phyloP scores from a whole-genome alignment of 64 coral and sea anemone species.

The Stichodactyla mertensii region DNA sequence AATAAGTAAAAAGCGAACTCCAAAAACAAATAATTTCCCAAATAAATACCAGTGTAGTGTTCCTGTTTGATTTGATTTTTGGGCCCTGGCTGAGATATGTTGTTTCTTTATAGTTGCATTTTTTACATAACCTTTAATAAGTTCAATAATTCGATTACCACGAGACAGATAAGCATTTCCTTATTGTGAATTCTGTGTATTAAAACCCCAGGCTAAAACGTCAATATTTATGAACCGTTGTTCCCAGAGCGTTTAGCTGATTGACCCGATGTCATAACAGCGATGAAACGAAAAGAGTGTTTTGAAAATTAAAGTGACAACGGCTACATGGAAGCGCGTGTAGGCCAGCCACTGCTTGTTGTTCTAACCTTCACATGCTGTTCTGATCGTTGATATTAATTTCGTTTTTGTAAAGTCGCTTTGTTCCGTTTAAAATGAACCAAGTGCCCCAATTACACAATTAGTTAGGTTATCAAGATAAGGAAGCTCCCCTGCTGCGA shows the following conservation, averaged over 20 bases:
- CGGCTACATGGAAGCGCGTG: neutral
- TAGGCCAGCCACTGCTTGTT: neutral
- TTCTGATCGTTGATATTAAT: neutral
- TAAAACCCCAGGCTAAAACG: neutral
- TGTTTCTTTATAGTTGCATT: neutral
- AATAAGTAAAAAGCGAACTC: neutral
- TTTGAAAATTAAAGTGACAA: neutral
- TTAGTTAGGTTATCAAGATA: slow-evolving; percentile 8
- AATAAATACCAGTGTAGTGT: neutral
- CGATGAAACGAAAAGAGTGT: neutral
- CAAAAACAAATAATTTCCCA: neutral
- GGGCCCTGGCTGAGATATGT: neutral
- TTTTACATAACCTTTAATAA: slow-evolving; percentile 18
- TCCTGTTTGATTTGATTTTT: neutral
- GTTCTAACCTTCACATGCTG: neutral
- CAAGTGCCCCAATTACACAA: slow-evolving; percentile 10
- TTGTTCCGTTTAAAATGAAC: slow-evolving; percentile 5
- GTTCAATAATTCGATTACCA: slow-evolving; percentile 5
- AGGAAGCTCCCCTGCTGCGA: neutral
- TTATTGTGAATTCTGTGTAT: slow-evolving; percentile 20
- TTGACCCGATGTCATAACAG: slow-evolving; percentile 15
- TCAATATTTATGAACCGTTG: slow-evolving; percentile 17
- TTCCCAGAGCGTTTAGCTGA: neutral
- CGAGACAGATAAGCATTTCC: slow-evolving; percentile 14
- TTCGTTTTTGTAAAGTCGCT: slow-evolving; percentile 5